Evolutionary conservation across 2,113 vertebrate genomes (phyloP).

Genomic region (Alligator mississippiensis): DNA sequence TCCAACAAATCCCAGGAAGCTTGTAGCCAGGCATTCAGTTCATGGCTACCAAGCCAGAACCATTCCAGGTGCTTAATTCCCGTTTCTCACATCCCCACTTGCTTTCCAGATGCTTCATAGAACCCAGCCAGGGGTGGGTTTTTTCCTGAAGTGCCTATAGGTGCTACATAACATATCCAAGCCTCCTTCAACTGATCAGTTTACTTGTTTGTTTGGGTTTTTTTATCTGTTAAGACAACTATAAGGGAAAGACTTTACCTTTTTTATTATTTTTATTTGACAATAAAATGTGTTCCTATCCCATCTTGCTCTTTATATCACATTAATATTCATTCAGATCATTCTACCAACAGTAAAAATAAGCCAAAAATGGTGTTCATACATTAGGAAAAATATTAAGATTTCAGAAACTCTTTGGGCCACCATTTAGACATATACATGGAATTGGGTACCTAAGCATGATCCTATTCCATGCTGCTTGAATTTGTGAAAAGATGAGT

Average conservation of each 20-base stretch:
- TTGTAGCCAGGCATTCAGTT: slow-evolving; percentile 21
- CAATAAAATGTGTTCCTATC: slow-evolving; percentile 51
- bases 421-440: not conserved
- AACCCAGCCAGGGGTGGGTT: not conserved
- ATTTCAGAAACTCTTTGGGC: slow-evolving; percentile 22
- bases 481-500: too few relatives aligned
- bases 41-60: slow-evolving; percentile 5
- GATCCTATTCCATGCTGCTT: too few relatives aligned
- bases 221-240: slow-evolving; percentile 65
- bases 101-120: slow-evolving; percentile 10
- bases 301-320: slow-evolving; percentile 58
- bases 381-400: not conserved
- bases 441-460: too few relatives aligned
- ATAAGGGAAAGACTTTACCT: slow-evolving; percentile 55
- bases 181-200: slow-evolving; percentile 67
- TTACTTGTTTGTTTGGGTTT: slow-evolving; percentile 70
- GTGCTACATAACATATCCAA: slow-evolving; percentile 60
- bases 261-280: slow-evolving; percentile 63
- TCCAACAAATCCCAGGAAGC: slow-evolving; percentile 40
- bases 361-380: not conserved
- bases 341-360: slow-evolving; percentile 37
- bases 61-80: slow-evolving; percentile 18
- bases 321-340: slow-evolving; percentile 57
- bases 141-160: slow-evolving; percentile 37
- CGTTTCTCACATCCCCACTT: slow-evolving; percentile 40